Percentiles rank a stretch among this genome's conserved stretches.
Evolutionary conservation across 2,113 vertebrate genomes (phyloP).

Genomic region (Microcebus jonahi): DNA sequence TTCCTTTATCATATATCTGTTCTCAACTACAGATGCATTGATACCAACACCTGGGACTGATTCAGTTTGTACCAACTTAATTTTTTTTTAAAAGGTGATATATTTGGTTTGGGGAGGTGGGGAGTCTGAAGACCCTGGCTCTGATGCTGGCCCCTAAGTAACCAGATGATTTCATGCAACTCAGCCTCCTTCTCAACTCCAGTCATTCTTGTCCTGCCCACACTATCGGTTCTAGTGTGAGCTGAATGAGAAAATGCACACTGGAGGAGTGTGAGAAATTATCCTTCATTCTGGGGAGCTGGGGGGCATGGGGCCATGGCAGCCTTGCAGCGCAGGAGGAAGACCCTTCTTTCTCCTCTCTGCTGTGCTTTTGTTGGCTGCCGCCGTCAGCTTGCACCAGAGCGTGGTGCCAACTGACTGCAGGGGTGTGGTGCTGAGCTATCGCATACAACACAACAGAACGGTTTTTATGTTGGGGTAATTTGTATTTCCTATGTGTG

Average conservation of each 20-base stretch:
- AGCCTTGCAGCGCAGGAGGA: rapidly evolving
- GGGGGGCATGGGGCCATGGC: conserved; percentile 7
- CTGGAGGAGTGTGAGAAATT: not conserved
- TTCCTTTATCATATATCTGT: not conserved
- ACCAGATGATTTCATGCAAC: not conserved
- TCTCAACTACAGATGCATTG: not conserved
- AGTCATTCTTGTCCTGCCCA: not conserved
- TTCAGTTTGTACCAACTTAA: not conserved
- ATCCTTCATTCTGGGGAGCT: not conserved
- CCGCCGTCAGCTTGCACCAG: not conserved
- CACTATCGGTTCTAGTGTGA: not conserved
- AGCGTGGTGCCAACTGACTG: not conserved
- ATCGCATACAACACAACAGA: not conserved
- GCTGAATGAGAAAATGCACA: not conserved
- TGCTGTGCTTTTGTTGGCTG: not conserved
- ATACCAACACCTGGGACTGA: not conserved
- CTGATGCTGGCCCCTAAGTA: not conserved
- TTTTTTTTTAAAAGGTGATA: not conserved
- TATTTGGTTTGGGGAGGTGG: not conserved
- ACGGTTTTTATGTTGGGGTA: not conserved
- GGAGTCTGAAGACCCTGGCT: not conserved
- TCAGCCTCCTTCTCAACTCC: not conserved
- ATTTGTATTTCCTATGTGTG: not conserved
- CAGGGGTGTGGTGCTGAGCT: not conserved
- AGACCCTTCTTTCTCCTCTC: rapidly evolving